A percentile compares a stretch with the other conserved stretches of the same genome.
phyloP scores from a whole-genome alignment of 2,113 vertebrate genomes.

The Myodes glareolus region DNA sequence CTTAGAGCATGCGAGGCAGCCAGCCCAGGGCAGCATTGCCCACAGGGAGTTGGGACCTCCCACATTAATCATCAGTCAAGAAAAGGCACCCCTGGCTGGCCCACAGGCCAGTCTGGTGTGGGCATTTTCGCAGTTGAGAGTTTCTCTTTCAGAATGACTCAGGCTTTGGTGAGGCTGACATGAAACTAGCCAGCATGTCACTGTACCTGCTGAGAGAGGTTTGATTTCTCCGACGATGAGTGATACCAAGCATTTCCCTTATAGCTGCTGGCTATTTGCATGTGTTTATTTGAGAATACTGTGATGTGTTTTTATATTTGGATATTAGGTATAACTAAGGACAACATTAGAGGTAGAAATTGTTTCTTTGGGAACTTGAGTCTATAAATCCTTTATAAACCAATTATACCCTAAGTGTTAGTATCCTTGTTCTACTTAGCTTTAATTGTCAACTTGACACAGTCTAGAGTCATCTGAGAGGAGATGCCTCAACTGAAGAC shows the following conservation, averaged over 20 bases:
- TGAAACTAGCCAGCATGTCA: not conserved
- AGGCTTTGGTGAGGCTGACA: not conserved
- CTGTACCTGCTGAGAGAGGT: not conserved
- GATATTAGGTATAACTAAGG: constrained; percentile 17
- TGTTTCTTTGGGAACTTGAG: constrained; percentile 26
- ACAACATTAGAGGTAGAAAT: not conserved
- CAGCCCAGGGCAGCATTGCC: not conserved
- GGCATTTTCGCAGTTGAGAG: not conserved
- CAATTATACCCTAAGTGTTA: not conserved
- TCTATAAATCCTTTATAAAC: not conserved
- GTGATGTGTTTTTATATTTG: not conserved
- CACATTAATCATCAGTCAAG: not conserved
- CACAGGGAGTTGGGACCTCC: not conserved
- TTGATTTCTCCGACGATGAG: not conserved
- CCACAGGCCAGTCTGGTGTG: not conserved
- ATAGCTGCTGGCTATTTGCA: not conserved
- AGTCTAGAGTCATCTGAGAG: not conserved
- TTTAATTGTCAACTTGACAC: not conserved
- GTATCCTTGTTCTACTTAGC: not conserved
- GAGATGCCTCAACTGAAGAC: not conserved
- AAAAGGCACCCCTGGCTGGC: not conserved
- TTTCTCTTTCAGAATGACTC: not conserved
- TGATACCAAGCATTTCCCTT: not conserved
- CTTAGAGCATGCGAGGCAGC: not conserved
- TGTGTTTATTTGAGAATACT: not conserved